These are phyloP conservation scores for Drosophila quadrilineata DNA, from an alignment of 1,140 invertebrate species.

Conservation along the genomic window DNA sequence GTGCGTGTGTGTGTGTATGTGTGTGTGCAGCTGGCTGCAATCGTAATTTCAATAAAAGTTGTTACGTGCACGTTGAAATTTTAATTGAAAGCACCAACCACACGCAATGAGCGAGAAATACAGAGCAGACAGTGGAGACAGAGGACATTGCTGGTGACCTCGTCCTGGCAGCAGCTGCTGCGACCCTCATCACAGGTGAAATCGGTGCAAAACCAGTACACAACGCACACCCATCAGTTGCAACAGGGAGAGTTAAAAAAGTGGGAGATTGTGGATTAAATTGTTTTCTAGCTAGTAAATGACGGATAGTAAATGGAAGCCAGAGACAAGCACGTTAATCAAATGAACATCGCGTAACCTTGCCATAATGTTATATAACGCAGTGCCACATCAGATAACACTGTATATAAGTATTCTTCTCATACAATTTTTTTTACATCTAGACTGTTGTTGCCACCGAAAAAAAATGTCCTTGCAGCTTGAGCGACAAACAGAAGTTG, in stretches of 20 bases:
- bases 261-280: neutral
- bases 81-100: slow-evolving; percentile 73
- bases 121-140: no score
- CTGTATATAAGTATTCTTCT: no score
- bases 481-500: slow-evolving; percentile 7
- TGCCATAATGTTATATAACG: neutral
- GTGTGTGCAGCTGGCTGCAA: slow-evolving; percentile 59
- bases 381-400: neutral
- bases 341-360: neutral
- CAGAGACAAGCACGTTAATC: slow-evolving; percentile 1
- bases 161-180: slow-evolving; percentile 56
- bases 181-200: slow-evolving; percentile 60
- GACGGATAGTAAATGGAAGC: neutral
- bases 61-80: slow-evolving; percentile 76
- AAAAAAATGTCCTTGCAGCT: neutral
- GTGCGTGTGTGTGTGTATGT: neutral
- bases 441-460: neutral
- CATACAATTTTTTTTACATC: neutral
- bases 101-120: slow-evolving; percentile 46
- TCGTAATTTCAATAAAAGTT: slow-evolving; percentile 78
- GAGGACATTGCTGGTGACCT: no score
- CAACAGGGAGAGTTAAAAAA: neutral
- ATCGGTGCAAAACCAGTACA: slow-evolving; percentile 59
- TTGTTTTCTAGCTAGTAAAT: slow-evolving; percentile 42
- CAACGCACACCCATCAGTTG: slow-evolving; percentile 29